These are phyloP conservation scores for Alauda arvensis DNA, from an alignment of 2,797 vertebrate genomes.

Conservation along the genomic window DNA sequence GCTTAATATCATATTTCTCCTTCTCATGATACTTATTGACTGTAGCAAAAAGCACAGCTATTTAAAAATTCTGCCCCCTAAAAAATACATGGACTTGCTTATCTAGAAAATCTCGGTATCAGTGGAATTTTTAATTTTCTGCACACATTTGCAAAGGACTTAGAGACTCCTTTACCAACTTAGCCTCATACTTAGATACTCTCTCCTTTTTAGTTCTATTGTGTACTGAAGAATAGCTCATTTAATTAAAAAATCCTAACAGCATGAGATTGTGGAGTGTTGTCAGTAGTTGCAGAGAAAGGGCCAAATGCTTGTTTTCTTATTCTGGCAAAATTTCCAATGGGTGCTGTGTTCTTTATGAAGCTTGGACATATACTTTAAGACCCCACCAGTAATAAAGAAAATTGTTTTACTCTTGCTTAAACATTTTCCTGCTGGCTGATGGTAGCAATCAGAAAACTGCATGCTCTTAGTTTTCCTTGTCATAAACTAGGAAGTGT, in stretches of 20 bases:
- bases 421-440: not conserved
- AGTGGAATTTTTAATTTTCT: not conserved
- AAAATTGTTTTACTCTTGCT: not conserved
- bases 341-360: not conserved
- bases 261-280: not conserved
- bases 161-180: not conserved
- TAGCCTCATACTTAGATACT: not conserved
- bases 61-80: not conserved
- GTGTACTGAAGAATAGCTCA: not conserved
- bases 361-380: not conserved
- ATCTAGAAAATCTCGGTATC: not conserved
- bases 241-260: slow-evolving; percentile 33
- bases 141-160: not conserved
- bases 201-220: not conserved
- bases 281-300: slow-evolving; percentile 12
- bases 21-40: slow-evolving; percentile 23
- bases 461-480: not conserved
- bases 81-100: not conserved
- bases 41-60: not conserved
- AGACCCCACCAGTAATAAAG: not conserved
- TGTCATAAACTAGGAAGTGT: not conserved
- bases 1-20: slow-evolving; percentile 40
- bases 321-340: not conserved
- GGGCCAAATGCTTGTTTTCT: not conserved
- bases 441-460: not conserved